Percentiles rank a stretch among this genome's conserved stretches.
Evolutionary conservation across 2,888 invertebrate species (phyloP).

Genomic region (Allygus modestus): DNA sequence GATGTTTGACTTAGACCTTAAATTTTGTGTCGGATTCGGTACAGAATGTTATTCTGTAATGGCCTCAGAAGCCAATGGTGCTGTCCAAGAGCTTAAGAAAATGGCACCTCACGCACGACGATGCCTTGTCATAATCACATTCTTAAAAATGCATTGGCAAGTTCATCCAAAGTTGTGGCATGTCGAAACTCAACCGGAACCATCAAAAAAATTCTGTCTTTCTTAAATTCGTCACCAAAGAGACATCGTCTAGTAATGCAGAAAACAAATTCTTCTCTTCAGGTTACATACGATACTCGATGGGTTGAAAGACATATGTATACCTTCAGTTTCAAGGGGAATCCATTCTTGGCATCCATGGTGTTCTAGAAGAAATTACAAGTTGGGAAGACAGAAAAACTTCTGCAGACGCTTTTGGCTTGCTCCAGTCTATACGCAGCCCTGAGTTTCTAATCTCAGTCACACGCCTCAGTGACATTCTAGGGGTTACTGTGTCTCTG

Average conservation of each 20-base stretch:
- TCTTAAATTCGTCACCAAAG: constrained; percentile 11
- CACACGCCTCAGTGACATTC: constrained; percentile 9
- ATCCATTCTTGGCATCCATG: constrained; percentile 66
- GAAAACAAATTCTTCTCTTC: constrained; percentile 63
- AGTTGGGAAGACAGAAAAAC: constrained; percentile 69
- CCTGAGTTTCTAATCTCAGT: constrained; percentile 68
- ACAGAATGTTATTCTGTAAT: constrained; percentile 71
- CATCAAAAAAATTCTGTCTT: neutral
- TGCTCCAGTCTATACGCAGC: constrained; percentile 64
- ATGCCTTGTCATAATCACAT: constrained; percentile 68
- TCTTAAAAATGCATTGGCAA: constrained; percentile 67
- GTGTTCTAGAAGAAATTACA: constrained; percentile 67
- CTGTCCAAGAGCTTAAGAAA: constrained; percentile 69
- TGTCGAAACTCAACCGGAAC: neutral
- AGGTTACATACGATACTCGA: constrained; percentile 67
- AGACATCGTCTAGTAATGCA: constrained; percentile 25
- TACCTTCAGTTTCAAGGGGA: constrained; percentile 68
- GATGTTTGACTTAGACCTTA: constrained; percentile 69
- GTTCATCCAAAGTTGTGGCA: constrained; percentile 58
- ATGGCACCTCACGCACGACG: neutral
- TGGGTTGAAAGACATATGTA: constrained; percentile 66
- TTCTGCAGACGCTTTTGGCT: constrained; percentile 68
- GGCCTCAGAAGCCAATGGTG: constrained; percentile 71
- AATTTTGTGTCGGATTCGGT: constrained; percentile 69
- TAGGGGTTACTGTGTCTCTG: constrained; percentile 3